Base-by-base conservation (phyloP, 2,113 vertebrate species). In the Myotis brandtii region DNA sequence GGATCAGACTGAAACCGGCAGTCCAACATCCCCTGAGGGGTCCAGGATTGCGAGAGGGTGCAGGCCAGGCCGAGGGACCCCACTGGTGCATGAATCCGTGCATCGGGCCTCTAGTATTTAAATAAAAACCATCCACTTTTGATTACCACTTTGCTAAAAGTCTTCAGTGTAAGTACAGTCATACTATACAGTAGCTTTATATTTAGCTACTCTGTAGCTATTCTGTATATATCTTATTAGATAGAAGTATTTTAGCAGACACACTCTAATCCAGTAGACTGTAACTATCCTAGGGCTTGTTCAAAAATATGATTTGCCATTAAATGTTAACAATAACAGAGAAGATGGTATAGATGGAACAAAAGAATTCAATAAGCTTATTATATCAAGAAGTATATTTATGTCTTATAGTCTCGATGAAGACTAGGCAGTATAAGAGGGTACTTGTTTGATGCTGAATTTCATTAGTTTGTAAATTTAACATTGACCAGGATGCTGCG, bases 391-490 rank as follows among this genome's bases (percentile, higher is more conserved):
- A 73, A 85, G 48, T 81, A 64, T 79, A 50, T 79, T 88, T 89
- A 56, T 46, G 17, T 54, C 14, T 95, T 62, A 76, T 0, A 85
- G 56, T n/a, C 46, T 70, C 34, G 37, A 23, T 69, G 69, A 82
- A 87, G 59, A 84, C 23, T 46, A 90, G 18, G 64, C 27, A n/a
- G 89, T 64, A 9, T 20, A 93, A 64, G 11, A 69, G 5, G 86
- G 12, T 30, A 76, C 16, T 27, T 54, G 37, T 82, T 89, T 92
- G 48, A 84, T 34, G 50, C 8, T 70, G 6, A 80, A 89, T 59
- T 93, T 95, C 46, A 30, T 70, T 93, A 89, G 52, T 83, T 89
- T 83, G 81, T 56, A 75, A 72, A 83, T 37, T 46, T 84, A 86
- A 79, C 56, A 56, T 95, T 83, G 86, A 59, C 70, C 50, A 72